phyloP scores from a whole-genome alignment of 1,140 invertebrate species.

The Brachionus manjavacas region DNA sequence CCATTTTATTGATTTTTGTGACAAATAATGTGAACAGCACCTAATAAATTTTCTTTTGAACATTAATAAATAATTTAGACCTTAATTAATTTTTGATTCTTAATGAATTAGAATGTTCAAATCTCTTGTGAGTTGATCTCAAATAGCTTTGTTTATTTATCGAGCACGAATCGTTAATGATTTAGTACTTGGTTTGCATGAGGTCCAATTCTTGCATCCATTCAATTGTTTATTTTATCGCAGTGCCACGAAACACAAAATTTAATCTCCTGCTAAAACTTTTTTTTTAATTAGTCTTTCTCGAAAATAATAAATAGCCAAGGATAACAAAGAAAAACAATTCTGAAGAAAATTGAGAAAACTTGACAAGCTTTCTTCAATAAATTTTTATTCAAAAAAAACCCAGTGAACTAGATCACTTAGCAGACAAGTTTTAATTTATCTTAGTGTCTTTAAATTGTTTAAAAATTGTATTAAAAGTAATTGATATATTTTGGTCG shows the following conservation, averaged over 20 bases:
- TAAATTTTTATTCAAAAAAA: not conserved
- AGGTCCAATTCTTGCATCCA: not conserved
- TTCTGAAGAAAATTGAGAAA: not conserved
- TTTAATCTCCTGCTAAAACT: not conserved
- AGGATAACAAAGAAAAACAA: not conserved
- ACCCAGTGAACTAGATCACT: not conserved
- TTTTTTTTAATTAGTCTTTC: not conserved
- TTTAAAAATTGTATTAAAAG: not conserved
- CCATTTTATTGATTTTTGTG: not conserved
- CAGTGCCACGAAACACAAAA: not conserved
- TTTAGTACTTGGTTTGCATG: not conserved
- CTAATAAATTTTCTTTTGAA: not conserved
- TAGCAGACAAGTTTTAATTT: not conserved
- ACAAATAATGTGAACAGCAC: not conserved
- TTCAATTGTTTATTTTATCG: not conserved
- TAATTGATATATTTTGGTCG: not conserved
- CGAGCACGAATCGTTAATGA: not conserved
- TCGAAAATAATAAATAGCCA: not conserved
- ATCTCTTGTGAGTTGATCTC: not conserved
- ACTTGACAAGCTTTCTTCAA: not conserved
- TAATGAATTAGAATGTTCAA: not conserved
- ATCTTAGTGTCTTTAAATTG: not conserved
- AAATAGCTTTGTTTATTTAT: slow-evolving; percentile 1
- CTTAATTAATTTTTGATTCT: not conserved
- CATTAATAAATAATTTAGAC: not conserved